phyloP scores from a whole-genome alignment of 2,113 vertebrate genomes.

The Myrmophylax atrothorax region DNA sequence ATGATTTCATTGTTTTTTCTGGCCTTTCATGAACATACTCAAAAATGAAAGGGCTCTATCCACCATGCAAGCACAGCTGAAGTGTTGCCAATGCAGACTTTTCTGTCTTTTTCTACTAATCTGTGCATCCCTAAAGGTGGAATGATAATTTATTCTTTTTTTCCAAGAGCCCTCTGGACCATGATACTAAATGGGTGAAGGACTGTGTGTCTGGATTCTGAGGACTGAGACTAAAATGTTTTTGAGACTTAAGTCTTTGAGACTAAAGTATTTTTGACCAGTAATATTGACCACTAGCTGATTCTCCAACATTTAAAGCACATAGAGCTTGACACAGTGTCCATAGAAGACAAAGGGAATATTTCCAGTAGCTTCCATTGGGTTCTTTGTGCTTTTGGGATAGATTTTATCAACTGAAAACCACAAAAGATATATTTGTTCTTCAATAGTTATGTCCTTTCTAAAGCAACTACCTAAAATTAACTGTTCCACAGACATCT shows the following conservation, averaged over 20 bases:
- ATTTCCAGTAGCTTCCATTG: not conserved
- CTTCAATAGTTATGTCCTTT: not conserved
- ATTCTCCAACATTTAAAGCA: not conserved
- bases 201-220: not conserved
- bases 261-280: not conserved
- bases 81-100: not conserved
- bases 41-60: not conserved
- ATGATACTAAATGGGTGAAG: not conserved
- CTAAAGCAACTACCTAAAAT: not conserved
- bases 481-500: not conserved
- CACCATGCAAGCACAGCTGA: not conserved
- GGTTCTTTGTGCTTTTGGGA: not conserved
- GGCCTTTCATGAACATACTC: not conserved
- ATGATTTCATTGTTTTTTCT: not conserved
- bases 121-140: not conserved
- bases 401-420: not conserved
- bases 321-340: not conserved
- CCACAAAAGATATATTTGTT: not conserved
- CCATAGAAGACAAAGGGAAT: not conserved
- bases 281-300: not conserved
- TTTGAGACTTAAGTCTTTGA: no score
- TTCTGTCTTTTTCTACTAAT: not conserved
- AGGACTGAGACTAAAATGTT: not conserved
- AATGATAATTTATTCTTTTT: not conserved
- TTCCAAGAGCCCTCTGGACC: not conserved